These are phyloP conservation scores for Minunthozetes semirufus DNA, from an alignment of 2,888 invertebrate species.

Conservation along the genomic window DNA sequence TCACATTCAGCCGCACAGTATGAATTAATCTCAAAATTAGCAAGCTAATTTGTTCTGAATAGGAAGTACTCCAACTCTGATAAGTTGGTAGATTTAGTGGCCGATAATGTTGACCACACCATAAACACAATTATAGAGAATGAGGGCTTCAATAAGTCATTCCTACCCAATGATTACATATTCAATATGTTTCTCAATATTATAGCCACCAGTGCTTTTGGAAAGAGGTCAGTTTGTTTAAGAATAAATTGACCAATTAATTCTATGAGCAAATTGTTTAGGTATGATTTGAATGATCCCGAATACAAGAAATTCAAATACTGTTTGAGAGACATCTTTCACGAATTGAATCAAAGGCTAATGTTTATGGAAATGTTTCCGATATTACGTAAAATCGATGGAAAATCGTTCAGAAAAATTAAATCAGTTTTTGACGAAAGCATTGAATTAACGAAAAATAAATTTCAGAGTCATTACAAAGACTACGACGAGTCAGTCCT, in stretches of 20 bases:
- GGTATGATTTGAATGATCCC: background rate
- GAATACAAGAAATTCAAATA: background rate
- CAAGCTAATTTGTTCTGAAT: background rate
- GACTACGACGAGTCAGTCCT: background rate
- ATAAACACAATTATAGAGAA: background rate
- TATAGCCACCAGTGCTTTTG: constrained; percentile 1
- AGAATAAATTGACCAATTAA: no score
- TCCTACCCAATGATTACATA: background rate
- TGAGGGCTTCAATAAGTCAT: background rate
- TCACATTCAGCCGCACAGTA: background rate
- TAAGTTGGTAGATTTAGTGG: background rate
- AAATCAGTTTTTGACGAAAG: background rate
- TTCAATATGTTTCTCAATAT: background rate
- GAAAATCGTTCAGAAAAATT: background rate
- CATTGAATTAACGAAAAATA: no score
- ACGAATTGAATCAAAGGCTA: background rate
- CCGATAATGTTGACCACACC: constrained; percentile 13
- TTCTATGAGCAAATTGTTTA: background rate
- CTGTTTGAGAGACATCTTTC: background rate
- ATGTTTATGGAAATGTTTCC: background rate
- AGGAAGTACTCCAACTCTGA: constrained; percentile 13
- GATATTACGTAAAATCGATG: background rate
- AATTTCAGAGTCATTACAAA: background rate
- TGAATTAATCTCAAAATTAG: background rate
- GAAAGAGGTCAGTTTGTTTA: background rate